A percentile compares a stretch with the other conserved stretches of the same genome.
Conservation (phyloP, 2,888 invertebrate genomes). For the Rutpela maculata region DNA sequence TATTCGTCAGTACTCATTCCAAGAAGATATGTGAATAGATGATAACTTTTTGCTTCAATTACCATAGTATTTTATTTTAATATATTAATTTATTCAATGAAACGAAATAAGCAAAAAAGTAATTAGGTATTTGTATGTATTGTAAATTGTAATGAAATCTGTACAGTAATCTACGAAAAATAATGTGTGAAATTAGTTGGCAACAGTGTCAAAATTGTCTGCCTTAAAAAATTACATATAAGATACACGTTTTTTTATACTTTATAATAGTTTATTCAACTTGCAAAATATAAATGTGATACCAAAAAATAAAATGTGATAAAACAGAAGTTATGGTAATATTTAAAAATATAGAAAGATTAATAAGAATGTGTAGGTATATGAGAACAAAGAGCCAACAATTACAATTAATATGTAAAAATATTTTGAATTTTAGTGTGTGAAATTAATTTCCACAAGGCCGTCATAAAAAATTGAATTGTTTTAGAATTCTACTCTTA, state of each 20-base stretch:
- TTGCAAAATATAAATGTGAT: not conserved
- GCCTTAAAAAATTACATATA: not conserved
- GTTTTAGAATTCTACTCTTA: no score
- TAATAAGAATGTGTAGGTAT: not conserved
- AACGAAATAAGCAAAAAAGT: not conserved
- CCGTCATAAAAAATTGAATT: no score
- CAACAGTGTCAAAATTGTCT: not conserved
- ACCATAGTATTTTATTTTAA: slow-evolving; percentile 9
- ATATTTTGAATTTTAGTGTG: no score
- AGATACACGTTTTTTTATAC: not conserved
- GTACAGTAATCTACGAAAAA: not conserved
- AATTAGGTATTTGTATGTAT: not conserved
- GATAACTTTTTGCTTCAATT: not conserved
- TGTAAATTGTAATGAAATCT: not conserved
- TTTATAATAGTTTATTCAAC: not conserved
- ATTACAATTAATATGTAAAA: no score
- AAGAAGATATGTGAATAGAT: slow-evolving; percentile 12
- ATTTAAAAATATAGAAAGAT: not conserved
- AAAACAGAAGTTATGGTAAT: not conserved
- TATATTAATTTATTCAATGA: slow-evolving; percentile 30
- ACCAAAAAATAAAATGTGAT: not conserved
- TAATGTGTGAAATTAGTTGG: not conserved
- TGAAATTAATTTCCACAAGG: no score
- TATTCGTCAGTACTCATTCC: slow-evolving; percentile 36
- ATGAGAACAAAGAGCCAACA: no score